Evolutionary conservation across 2,113 vertebrate species (phyloP).

Genomic region (Sus scrofa): DNA sequence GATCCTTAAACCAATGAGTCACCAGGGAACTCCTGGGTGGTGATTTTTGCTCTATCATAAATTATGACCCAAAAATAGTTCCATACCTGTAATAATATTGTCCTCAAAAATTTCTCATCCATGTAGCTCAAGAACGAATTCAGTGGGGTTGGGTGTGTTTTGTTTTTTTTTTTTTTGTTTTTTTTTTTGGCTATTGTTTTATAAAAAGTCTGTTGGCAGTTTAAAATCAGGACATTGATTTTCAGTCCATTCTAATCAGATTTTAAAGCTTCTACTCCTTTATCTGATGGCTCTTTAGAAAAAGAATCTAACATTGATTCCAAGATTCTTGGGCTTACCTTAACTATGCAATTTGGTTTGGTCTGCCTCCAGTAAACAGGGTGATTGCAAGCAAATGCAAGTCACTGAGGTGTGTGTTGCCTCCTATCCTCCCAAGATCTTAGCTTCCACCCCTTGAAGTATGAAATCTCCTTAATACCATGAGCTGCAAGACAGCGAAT

Average conservation of each 20-base stretch:
- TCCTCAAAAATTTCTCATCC: not conserved
- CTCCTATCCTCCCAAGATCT: not conserved
- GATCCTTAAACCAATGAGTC: too few relatives aligned
- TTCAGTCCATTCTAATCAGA: slow-evolving; percentile 13
- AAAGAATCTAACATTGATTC: not conserved
- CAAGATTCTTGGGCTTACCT: not conserved
- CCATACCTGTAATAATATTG: not conserved
- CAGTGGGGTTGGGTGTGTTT: too few relatives aligned
- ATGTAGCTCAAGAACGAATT: not conserved
- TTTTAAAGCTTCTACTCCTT: slow-evolving; percentile 17
- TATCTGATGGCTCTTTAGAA: not conserved
- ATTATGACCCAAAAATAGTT: not conserved
- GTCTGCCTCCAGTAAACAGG: not conserved
- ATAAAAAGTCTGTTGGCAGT: slow-evolving; percentile 2
- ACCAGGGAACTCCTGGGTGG: not conserved
- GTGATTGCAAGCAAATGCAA: not conserved
- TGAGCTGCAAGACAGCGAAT: not conserved
- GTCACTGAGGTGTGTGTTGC: not conserved
- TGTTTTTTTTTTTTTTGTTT: too few relatives aligned
- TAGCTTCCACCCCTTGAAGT: not conserved
- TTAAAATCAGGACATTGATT: not conserved
- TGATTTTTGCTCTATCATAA: slow-evolving; percentile 1
- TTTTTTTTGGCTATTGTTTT: not conserved
- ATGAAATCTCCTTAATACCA: not conserved
- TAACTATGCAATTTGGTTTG: not conserved